Conservation (phyloP, 2,888 invertebrate genomes). For the Cepaea hortensis region DNA sequence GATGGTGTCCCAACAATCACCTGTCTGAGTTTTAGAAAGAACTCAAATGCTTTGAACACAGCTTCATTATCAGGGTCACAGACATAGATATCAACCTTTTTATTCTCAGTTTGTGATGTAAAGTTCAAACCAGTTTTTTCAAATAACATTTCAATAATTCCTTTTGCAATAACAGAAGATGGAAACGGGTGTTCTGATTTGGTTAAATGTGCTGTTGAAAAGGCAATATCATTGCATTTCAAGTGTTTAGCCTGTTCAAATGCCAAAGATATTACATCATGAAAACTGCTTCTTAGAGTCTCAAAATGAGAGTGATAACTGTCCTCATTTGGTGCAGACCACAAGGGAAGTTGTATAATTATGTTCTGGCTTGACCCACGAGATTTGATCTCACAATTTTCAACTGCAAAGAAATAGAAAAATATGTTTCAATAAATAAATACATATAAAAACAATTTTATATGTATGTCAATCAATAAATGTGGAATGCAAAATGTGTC, state of each 20-base stretch:
- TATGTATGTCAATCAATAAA: no score
- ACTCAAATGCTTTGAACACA: constrained; percentile 27
- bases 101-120: background rate
- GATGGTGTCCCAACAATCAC: background rate
- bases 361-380: background rate
- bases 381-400: background rate
- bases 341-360: background rate
- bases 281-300: constrained; percentile 6
- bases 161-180: constrained; percentile 26
- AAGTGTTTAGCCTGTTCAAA: background rate
- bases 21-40: constrained; percentile 2
- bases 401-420: constrained; percentile 4
- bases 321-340: background rate
- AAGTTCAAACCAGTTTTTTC: background rate
- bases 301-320: background rate
- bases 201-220: constrained; percentile 9
- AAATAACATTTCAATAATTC: background rate
- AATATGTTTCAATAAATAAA: no score
- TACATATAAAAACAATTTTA: no score
- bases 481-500: no score
- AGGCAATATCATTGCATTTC: background rate
- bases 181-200: constrained; percentile 9
- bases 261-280: background rate
- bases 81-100: constrained; percentile 2
- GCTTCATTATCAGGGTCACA: constrained; percentile 23